Base-by-base conservation (phyloP, 1,140 invertebrate species). In the Diploscapter pachys region DNA sequence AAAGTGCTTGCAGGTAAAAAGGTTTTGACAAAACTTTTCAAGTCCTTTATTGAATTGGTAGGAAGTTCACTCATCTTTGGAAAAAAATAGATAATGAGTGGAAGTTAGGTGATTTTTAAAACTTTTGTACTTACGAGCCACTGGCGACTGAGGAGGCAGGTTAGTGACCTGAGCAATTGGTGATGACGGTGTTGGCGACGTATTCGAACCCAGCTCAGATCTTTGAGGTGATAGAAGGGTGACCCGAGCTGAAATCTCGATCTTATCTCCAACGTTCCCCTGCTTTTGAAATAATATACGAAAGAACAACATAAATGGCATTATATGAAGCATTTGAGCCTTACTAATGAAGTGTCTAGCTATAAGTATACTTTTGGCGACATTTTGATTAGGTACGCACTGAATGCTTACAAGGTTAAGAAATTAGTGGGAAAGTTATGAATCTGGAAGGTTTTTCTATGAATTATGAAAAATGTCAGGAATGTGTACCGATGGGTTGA, bases 11-110 rank as follows among this genome's bases (percentile, higher is more conserved):
- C 13, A 64, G 56, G 13, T 59, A 48, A 48, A 6, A 48, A 71
- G n/a, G 54, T 62, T 49, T 63, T 68, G 50, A 55, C 66, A 8
- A 55, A 68, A 9, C 66, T 8, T 13, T 11, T 59, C 57, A 9
- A 71, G 50, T 62, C 56, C 8, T 50, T 48, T 66, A 11, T 62
- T 63, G 9, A 71, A 54, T 71, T 61, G 63, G 50, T 54, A 57
- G 8, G 73, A 75, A 70, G 63, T 76, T 52, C 49, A 31, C 6
- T 68, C 71, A 74, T 59, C 72, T 6, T 48, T 72, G 2, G 72
- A 63, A 59, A 75, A 71, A 50, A 64, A 53, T 48, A 54, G 53
- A 48, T 5, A 48, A 71, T 9, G 54, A 50, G 51, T 63, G 13
- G 9, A 13, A 9, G 9, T 13, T 59, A 59, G 57, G 57, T 9